Evolutionary conservation across 2,888 invertebrate genomes (phyloP).

Genomic region (Dysmachus trigonus): DNA sequence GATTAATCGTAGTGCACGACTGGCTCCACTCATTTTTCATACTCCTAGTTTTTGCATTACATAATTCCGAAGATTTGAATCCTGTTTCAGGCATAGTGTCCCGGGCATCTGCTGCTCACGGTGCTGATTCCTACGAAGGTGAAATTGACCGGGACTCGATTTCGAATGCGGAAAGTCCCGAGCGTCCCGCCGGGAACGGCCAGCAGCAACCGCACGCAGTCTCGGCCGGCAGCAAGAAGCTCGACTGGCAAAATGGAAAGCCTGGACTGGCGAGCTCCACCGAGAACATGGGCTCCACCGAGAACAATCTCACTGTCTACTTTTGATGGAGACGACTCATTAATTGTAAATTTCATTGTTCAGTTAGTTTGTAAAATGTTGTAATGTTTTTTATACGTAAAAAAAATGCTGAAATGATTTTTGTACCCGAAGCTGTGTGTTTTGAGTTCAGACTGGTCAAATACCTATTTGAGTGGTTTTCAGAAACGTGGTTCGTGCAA

Average conservation of each 20-base stretch:
- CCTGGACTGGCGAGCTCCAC: constrained; percentile 60
- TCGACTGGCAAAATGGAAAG: constrained; percentile 52
- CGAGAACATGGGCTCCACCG: constrained; percentile 65
- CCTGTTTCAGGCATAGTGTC: constrained; percentile 64
- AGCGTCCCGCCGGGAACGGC: background rate
- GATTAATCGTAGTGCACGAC: too few relatives aligned
- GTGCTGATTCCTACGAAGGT: constrained; percentile 64
- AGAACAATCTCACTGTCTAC: constrained; percentile 70
- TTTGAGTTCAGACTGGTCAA: background rate
- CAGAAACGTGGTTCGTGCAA: background rate
- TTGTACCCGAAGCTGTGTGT: background rate
- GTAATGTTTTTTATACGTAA: constrained; percentile 31
- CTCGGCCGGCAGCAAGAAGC: background rate
- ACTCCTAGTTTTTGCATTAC: background rate
- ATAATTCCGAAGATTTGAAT: background rate
- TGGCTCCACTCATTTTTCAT: background rate
- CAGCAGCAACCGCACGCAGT: background rate
- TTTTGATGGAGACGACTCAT: constrained; percentile 60
- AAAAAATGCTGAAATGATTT: background rate
- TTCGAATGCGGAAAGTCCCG: constrained; percentile 52
- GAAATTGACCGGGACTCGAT: constrained; percentile 61
- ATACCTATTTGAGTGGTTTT: background rate
- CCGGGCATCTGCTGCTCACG: constrained; percentile 61
- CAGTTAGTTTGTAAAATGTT: constrained; percentile 30
- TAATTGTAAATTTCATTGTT: constrained; percentile 21